phyloP scores from a whole-genome alignment of 1,140 invertebrate genomes.

The Nylanderia fulva region DNA sequence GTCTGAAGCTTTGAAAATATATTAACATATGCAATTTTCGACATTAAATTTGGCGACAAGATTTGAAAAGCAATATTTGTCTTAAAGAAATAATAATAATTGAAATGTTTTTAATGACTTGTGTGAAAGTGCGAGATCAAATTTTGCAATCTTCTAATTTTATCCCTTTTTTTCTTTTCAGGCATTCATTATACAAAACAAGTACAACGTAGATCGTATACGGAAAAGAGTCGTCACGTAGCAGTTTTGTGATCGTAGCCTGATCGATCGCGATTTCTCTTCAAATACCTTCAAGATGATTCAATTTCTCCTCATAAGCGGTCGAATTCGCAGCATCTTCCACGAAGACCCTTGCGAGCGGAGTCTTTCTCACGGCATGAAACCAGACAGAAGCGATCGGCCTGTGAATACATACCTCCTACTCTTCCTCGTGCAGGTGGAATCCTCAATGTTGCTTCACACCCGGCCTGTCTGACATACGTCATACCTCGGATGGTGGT shows the following conservation, averaged over 20 bases:
- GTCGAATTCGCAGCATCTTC: background rate
- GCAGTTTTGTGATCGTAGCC: background rate
- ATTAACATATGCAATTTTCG: background rate
- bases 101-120: background rate
- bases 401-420: background rate
- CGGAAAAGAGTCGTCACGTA: background rate
- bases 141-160: background rate
- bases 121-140: background rate
- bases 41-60: background rate
- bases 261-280: background rate
- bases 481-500: no score
- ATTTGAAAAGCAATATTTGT: background rate
- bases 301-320: background rate
- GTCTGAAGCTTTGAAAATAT: background rate
- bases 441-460: conserved; percentile 29
- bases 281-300: background rate
- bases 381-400: background rate
- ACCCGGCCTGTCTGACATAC: conserved; percentile 42
- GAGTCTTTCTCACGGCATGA: background rate
- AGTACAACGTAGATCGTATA: background rate
- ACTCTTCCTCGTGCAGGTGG: background rate
- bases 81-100: background rate
- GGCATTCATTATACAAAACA: background rate
- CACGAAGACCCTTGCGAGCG: background rate
- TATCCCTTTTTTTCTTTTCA: background rate